Evolutionary conservation across 2,113 vertebrate species (phyloP).

Genomic region (Malurus alboscapulatus): DNA sequence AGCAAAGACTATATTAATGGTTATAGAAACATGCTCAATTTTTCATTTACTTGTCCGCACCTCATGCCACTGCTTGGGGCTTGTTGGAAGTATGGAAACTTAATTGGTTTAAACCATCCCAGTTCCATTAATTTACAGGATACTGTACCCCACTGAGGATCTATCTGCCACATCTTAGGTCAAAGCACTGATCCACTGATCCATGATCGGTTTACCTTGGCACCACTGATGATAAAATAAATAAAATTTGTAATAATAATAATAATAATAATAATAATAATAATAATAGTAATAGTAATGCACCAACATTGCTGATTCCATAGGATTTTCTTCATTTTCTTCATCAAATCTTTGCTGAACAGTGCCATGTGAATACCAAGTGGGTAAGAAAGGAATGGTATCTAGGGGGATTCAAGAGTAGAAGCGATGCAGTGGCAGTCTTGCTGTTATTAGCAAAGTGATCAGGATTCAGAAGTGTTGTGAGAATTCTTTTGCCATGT

Average conservation of each 20-base stretch:
- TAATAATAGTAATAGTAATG: neutral
- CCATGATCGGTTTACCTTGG: neutral
- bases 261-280: neutral
- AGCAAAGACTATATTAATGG: neutral
- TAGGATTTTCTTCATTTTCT: neutral
- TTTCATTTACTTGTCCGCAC: neutral
- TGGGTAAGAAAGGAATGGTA: neutral
- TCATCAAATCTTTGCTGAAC: neutral
- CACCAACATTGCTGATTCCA: neutral
- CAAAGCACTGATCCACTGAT: neutral
- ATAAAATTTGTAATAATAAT: neutral
- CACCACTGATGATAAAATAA: neutral
- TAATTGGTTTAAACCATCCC: neutral
- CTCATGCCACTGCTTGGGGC: neutral
- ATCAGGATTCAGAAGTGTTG: constrained; percentile 1
- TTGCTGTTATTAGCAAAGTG: constrained; percentile 25
- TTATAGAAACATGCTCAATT: neutral
- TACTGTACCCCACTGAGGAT: neutral
- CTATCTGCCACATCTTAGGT: neutral
- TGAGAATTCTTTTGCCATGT: constrained; percentile 49
- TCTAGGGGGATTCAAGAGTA: neutral
- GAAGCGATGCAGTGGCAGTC: accelerated
- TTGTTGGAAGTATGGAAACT: neutral
- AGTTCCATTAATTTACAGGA: neutral
- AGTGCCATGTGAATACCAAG: neutral